Percentiles rank a stretch among this genome's conserved stretches.
These are phyloP conservation scores for Ceraclea dissimilis DNA, from an alignment of 2,888 invertebrate species.

Conservation along the genomic window DNA sequence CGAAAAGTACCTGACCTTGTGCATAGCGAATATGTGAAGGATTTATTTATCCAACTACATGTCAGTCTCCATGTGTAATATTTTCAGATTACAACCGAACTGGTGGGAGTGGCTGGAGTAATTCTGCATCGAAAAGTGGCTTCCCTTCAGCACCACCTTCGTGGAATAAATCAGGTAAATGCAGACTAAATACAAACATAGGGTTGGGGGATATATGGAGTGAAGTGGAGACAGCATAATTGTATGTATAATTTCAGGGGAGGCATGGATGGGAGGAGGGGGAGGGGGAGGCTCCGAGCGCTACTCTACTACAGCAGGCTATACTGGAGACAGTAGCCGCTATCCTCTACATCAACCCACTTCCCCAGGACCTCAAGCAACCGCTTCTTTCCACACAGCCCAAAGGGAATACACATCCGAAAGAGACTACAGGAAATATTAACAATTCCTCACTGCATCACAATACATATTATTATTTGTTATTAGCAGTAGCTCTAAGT, in stretches of 20 bases:
- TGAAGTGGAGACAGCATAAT: too few relatives aligned
- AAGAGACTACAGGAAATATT: constrained; percentile 11
- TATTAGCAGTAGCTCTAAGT: too few relatives aligned
- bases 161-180: constrained; percentile 16
- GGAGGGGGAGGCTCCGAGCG: constrained; percentile 1
- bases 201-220: too few relatives aligned
- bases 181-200: too few relatives aligned
- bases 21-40: too few relatives aligned
- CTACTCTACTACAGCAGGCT: constrained; percentile 2
- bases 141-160: constrained; percentile 16
- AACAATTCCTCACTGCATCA: background rate
- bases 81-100: constrained; percentile 10
- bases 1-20: too few relatives aligned
- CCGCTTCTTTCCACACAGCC: constrained; percentile 9
- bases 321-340: constrained; percentile 3
- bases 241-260: too few relatives aligned
- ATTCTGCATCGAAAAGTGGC: constrained; percentile 6
- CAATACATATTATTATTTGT: too few relatives aligned
- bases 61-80: too few relatives aligned
- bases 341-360: constrained; percentile 21
- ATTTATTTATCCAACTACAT: too few relatives aligned
- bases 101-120: constrained; percentile 4
- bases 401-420: constrained; percentile 11
- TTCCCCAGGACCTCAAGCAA: constrained; percentile 15
- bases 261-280: constrained; percentile 4